phyloP scores from a whole-genome alignment of 2,113 vertebrate genomes.

The Butorides virescens region DNA sequence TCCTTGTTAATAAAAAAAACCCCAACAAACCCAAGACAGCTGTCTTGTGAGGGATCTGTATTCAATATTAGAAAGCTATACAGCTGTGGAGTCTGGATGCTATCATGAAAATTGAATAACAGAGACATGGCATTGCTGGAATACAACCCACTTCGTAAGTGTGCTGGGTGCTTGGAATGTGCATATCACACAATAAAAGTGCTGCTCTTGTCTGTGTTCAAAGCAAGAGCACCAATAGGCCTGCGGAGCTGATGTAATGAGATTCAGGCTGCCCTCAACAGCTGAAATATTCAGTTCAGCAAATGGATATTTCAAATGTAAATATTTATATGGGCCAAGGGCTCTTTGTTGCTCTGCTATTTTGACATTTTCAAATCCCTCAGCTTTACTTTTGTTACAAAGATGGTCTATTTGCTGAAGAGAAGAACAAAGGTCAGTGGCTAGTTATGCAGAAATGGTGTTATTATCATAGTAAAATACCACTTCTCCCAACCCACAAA shows the following conservation, averaged over 20 bases:
- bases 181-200: slow-evolving; percentile 15
- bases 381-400: slow-evolving; percentile 44
- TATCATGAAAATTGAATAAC: slow-evolving; percentile 48
- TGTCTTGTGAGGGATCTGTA: slow-evolving; percentile 53
- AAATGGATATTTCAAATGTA: slow-evolving; percentile 64
- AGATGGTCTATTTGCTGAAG: slow-evolving; percentile 23
- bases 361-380: slow-evolving; percentile 61
- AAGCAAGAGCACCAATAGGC: slow-evolving; percentile 49
- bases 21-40: slow-evolving; percentile 12
- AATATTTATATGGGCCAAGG: slow-evolving; percentile 67
- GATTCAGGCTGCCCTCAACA: slow-evolving; percentile 53
- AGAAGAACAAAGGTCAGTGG: slow-evolving; percentile 39
- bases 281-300: slow-evolving; percentile 52
- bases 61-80: slow-evolving; percentile 54
- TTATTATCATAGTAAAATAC: slow-evolving; percentile 35
- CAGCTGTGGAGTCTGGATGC: slow-evolving; percentile 70
- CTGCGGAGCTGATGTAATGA: slow-evolving; percentile 26
- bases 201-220: slow-evolving; percentile 59
- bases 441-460: slow-evolving; percentile 42
- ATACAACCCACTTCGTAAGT: slow-evolving; percentile 42
- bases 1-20: slow-evolving; percentile 20
- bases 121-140: slow-evolving; percentile 55
- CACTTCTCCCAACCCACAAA: neutral
- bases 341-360: slow-evolving; percentile 34
- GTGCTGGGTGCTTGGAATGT: slow-evolving; percentile 54